These are phyloP conservation scores for Melanotaenia parkinsoni DNA, from an alignment of 2,797 vertebrate species.

Conservation along the genomic window DNA sequence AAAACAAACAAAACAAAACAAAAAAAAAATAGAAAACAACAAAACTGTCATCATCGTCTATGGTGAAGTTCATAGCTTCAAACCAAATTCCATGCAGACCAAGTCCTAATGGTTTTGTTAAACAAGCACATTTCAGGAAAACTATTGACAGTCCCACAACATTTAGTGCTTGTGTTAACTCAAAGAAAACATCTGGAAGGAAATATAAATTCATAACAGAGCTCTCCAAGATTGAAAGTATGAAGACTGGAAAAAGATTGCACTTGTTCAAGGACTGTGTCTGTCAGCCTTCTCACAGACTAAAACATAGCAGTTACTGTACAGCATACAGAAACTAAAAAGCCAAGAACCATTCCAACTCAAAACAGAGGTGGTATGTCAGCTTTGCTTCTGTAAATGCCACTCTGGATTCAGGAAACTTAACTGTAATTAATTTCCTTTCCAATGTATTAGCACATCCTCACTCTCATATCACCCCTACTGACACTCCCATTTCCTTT, in stretches of 20 bases:
- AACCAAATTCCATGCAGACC: too few relatives aligned
- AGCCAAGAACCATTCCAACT: slow-evolving; percentile 31
- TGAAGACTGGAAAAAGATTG: slow-evolving; percentile 31
- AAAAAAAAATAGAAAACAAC: too few relatives aligned
- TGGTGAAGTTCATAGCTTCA: too few relatives aligned
- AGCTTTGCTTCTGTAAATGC: background rate
- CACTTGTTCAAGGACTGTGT: slow-evolving; percentile 3
- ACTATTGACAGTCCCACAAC: too few relatives aligned
- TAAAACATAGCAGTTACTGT: slow-evolving; percentile 25
- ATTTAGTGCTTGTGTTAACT: too few relatives aligned
- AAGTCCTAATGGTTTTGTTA: too few relatives aligned
- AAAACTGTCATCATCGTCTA: too few relatives aligned
- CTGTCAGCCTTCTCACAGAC: slow-evolving; percentile 44
- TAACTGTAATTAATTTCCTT: slow-evolving; percentile 17
- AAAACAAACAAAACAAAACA: too few relatives aligned
- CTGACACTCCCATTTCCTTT: slow-evolving; percentile 2
- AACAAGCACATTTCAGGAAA: too few relatives aligned
- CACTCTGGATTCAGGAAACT: slow-evolving; percentile 3
- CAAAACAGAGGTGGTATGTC: background rate
- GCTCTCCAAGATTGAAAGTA: slow-evolving; percentile 27
- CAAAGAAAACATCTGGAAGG: too few relatives aligned
- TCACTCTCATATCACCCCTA: background rate
- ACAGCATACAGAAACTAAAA: slow-evolving; percentile 8
- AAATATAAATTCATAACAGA: too few relatives aligned
- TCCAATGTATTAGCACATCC: background rate